Evolutionary conservation across 2,888 invertebrate genomes (phyloP), one percentile per base, ranked within the genome.

Genomic region (Drosophila imparisetae): DNA sequence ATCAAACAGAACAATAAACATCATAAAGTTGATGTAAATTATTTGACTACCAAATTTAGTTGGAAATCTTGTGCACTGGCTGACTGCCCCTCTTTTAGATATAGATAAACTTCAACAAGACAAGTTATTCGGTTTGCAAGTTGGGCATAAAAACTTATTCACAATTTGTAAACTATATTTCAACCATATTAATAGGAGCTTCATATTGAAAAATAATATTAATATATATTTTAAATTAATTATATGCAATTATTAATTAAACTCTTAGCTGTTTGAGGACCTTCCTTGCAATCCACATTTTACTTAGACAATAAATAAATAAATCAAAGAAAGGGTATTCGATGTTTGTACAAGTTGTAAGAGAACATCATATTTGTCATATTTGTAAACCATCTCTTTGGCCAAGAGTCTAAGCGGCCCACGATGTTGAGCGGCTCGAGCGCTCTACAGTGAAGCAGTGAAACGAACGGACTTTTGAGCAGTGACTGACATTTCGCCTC

Each of bases 41-140:
- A 89, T 89, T 90, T 84, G 78, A 80, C 79, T 84, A 82, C 89
- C 89, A 91, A 90, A 89, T 89, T 89, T 89, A 91, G 90, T 69
- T 85, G 71, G 77, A 88, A 89, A 85, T 86, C 89, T 86, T 71
- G 66, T 72, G 78, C 80, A 80, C 77, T 84, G 52, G 65, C 63
- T 66, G 55, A 29, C 61, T 70, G 70, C 63, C 68, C 49, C 68
- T 58, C 38, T 13, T 13, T 55, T 38, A 27, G n/a, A 55, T 38
- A 42, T 10, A 52, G 13, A 72, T 76, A 80, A 66, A 54, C 82
- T 71, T 18, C 24, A 4, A 24, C 1, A 24, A 45, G 38, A 45
- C 34, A 11, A 42, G 18, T 21, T 15, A 45, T 8, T 45, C 8
- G 15, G 15, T 7, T 45, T 15, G 15, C 8, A 15, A 2, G 42